Percentiles rank a stretch among this genome's conserved stretches.
Evolutionary conservation across 2,797 vertebrate species (phyloP).

Genomic region (Callimico goeldii): DNA sequence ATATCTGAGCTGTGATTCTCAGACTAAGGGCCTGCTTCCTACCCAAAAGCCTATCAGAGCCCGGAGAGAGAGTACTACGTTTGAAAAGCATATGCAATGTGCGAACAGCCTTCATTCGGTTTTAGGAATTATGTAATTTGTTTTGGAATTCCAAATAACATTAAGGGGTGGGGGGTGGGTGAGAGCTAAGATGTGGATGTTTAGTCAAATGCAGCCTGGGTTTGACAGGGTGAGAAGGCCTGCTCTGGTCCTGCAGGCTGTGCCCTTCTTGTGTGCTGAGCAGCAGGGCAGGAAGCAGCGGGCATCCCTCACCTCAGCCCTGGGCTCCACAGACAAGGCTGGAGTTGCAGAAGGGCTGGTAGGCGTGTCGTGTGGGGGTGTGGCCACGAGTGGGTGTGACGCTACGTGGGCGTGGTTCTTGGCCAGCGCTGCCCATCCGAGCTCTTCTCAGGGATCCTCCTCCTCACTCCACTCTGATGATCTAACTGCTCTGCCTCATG

Average conservation of each 20-base stretch:
- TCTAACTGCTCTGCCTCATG: constrained; percentile 3
- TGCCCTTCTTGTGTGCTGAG: background rate
- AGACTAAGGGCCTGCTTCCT: background rate
- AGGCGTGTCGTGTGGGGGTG: background rate
- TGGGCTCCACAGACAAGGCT: background rate
- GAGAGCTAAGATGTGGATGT: background rate
- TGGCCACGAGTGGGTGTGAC: background rate
- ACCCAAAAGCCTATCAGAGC: background rate
- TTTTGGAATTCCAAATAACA: constrained; percentile 11
- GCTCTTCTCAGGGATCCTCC: background rate
- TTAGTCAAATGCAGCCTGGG: background rate
- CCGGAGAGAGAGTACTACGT: background rate
- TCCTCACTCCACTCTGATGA: background rate
- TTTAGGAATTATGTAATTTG: background rate
- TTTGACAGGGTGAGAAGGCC: background rate
- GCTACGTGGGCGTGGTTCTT: background rate
- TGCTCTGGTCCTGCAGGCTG: background rate
- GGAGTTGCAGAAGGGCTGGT: background rate
- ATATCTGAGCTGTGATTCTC: background rate
- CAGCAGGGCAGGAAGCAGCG: no score
- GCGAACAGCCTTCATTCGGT: background rate
- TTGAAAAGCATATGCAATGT: background rate
- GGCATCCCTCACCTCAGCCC: background rate
- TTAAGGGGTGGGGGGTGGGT: background rate
- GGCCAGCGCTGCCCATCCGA: background rate